A percentile compares a stretch with the other conserved stretches of the same genome.
Conservation (phyloP, 2,797 vertebrate species). For the Coluber constrictor region DNA sequence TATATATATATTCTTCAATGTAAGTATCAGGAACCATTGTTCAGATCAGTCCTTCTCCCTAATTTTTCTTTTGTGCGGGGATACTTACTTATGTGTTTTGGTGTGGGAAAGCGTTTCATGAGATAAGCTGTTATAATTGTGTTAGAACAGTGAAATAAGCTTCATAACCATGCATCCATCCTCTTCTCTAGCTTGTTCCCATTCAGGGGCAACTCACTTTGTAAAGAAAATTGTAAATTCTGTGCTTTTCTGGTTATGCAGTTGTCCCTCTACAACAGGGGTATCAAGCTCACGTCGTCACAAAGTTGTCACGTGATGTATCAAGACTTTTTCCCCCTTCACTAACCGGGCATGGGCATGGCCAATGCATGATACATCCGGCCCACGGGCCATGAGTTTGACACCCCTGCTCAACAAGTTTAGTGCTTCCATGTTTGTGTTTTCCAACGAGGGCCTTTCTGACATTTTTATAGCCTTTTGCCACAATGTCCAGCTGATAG, state of each 20-base stretch:
- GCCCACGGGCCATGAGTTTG: no score
- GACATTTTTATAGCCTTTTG: not conserved
- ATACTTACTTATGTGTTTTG: not conserved
- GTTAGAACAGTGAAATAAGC: not conserved
- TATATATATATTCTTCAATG: not conserved
- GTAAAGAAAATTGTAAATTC: not conserved
- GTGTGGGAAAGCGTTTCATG: not conserved
- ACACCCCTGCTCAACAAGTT: not conserved
- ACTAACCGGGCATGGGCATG: no score
- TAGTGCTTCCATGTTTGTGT: not conserved
- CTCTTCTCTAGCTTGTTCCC: not conserved
- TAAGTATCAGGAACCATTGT: not conserved
- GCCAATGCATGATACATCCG: no score
- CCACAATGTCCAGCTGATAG: not conserved
- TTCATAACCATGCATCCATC: not conserved
- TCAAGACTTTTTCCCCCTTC: no score
- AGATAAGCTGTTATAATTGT: not conserved
- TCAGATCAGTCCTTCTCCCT: not conserved
- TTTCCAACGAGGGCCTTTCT: not conserved
- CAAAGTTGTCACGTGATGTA: no score
- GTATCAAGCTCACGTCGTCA: no score
- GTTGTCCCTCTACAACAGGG: no score
- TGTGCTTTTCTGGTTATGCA: not conserved
- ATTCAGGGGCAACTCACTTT: not conserved
- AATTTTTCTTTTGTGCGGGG: not conserved